A percentile compares a stretch with the other conserved stretches of the same genome.
Evolutionary conservation across 2,797 vertebrate species (phyloP).

Genomic region (Notoglanidium macrostoma): DNA sequence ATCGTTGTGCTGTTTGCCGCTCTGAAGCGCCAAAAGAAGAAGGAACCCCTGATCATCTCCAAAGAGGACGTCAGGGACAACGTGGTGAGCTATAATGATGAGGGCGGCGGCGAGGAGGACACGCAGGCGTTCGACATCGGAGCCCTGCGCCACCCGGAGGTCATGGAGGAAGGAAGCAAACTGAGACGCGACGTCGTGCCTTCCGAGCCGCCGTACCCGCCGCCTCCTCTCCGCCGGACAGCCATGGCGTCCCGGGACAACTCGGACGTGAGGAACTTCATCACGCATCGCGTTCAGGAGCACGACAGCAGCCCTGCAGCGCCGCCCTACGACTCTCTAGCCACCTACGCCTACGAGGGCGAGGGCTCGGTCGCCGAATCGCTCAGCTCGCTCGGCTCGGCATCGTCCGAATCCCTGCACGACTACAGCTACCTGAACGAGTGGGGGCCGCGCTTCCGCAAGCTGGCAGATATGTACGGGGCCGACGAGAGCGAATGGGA

Average conservation of each 20-base stretch:
- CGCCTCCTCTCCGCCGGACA: conserved; percentile 64
- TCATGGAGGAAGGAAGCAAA: conserved; percentile 79
- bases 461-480: conserved; percentile 92
- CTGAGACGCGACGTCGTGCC: conserved; percentile 89
- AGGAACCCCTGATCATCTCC: conserved; percentile 93
- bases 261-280: conserved; percentile 89
- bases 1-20: conserved; percentile 89
- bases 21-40: conserved; percentile 85
- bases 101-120: conserved; percentile 93
- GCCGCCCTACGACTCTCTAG: conserved; percentile 94
- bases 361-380: conserved; percentile 88
- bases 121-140: conserved; percentile 95
- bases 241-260: conserved; percentile 77
- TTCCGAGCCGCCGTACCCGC: conserved; percentile 77
- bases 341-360: conserved; percentile 96
- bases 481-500: conserved; percentile 86
- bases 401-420: conserved; percentile 85
- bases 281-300: conserved; percentile 89
- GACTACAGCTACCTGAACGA: conserved; percentile 96
- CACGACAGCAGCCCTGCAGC: conserved; percentile 87
- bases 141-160: conserved; percentile 86
- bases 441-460: conserved; percentile 94
- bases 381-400: conserved; percentile 89
- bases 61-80: conserved; percentile 96
- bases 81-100: conserved; percentile 93